Evolutionary conservation across 2,113 vertebrate species (phyloP).

Genomic region (Casuarius casuarius): DNA sequence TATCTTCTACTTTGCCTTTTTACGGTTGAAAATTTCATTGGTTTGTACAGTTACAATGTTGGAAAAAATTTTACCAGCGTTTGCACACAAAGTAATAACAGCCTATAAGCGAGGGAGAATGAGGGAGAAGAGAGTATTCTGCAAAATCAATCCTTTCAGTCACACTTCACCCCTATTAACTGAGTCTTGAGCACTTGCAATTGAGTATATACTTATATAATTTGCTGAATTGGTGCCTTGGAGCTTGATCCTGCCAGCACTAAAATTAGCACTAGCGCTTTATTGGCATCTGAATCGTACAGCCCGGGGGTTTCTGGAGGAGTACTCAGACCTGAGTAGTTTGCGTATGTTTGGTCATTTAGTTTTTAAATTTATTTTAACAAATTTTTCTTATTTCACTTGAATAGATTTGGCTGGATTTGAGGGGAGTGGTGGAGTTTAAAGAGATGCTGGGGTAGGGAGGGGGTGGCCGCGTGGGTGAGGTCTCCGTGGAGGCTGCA

Average conservation of each 20-base stretch:
- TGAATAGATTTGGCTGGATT: accelerated
- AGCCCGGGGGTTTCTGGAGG: accelerated
- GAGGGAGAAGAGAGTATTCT: neutral
- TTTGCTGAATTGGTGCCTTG: neutral
- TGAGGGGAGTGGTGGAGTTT: neutral
- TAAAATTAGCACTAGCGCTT: accelerated
- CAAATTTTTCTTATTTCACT: neutral
- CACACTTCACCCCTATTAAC: neutral
- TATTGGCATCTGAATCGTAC: neutral
- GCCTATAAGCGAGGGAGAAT: neutral
- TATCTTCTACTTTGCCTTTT: neutral
- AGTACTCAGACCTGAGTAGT: accelerated
- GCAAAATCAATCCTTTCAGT: neutral
- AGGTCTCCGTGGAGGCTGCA: neutral
- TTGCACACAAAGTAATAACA: neutral
- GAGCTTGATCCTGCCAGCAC: neutral
- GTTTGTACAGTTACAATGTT: neutral
- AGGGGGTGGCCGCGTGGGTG: neutral
- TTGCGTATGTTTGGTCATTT: accelerated
- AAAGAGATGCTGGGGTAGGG: neutral
- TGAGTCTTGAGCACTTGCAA: neutral
- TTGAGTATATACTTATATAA: neutral
- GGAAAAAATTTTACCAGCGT: neutral
- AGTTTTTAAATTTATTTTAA: neutral
- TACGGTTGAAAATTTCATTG: neutral